Evolutionary conservation across 2,888 invertebrate species (phyloP).

Genomic region (Prenolepis imparis): DNA sequence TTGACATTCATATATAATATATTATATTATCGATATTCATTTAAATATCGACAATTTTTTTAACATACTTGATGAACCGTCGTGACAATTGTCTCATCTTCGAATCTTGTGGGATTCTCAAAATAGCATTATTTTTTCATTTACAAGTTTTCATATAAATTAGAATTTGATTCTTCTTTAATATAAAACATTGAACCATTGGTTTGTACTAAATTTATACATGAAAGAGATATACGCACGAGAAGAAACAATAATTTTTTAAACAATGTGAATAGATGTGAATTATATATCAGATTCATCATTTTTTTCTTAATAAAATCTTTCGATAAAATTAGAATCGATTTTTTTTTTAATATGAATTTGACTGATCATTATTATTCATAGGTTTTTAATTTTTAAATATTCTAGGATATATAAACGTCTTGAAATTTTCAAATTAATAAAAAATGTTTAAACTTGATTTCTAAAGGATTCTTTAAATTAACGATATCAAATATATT

Average conservation of each 20-base stretch:
- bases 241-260: neutral
- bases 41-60: neutral
- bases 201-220: neutral
- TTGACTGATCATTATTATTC: neutral
- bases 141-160: neutral
- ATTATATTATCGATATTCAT: neutral
- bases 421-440: neutral
- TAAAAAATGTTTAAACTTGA: neutral
- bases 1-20: neutral
- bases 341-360: neutral
- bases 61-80: neutral
- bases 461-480: neutral
- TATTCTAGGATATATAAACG: neutral
- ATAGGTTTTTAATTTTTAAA: neutral
- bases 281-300: neutral
- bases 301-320: neutral
- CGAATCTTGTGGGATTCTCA: neutral
- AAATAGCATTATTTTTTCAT: neutral
- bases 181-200: neutral
- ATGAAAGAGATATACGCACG: neutral
- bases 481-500: neutral
- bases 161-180: neutral
- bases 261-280: neutral
- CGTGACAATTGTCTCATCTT: neutral
- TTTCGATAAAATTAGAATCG: too few relatives aligned